phyloP scores from a whole-genome alignment of 2,888 invertebrate species.

The Pterostichus niger region DNA sequence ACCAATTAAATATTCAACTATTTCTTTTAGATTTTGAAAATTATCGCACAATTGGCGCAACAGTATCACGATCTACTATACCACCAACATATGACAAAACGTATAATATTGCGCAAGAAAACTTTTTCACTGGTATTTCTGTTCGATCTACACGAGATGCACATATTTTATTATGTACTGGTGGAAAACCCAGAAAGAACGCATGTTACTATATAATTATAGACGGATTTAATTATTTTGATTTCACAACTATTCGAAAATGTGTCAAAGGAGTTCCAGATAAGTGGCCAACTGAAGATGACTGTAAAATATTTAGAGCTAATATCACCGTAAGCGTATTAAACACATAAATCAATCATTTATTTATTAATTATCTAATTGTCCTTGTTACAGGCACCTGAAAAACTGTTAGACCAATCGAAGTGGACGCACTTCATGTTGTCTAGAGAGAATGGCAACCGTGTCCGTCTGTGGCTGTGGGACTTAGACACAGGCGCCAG shows the following conservation, averaged over 20 bases:
- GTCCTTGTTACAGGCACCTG: background rate
- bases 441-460: background rate
- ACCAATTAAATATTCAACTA: no score
- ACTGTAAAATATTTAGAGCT: background rate
- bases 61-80: no score
- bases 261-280: slow-evolving; percentile 41
- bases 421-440: slow-evolving; percentile 53
- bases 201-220: slow-evolving; percentile 61
- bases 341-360: no score
- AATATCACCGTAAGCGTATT: slow-evolving; percentile 11
- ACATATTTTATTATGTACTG: slow-evolving; percentile 48
- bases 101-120: background rate
- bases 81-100: background rate
- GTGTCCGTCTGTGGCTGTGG: slow-evolving; percentile 11
- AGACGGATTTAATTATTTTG: slow-evolving; percentile 22
- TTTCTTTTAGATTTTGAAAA: slow-evolving; percentile 1
- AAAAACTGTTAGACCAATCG: slow-evolving; percentile 14
- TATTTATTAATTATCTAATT: no score
- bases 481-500: background rate
- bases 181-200: background rate
- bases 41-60: background rate
- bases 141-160: slow-evolving; percentile 34
- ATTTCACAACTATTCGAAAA: slow-evolving; percentile 41
- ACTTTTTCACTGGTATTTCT: slow-evolving; percentile 45
- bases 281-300: background rate